phyloP scores from a whole-genome alignment of 2,888 invertebrate species.

The Epinotia brunnichana region DNA sequence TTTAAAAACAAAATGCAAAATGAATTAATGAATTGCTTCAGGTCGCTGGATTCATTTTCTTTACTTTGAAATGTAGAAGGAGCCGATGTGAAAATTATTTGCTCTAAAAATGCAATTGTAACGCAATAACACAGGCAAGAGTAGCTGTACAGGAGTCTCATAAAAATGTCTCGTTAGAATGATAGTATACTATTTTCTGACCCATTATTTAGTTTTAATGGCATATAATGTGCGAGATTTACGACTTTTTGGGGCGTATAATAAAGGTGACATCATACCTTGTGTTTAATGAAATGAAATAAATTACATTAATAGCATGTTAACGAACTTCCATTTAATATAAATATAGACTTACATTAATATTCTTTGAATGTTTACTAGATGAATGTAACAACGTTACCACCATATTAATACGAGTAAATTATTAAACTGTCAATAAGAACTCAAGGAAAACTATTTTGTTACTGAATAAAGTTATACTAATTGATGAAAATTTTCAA shows the following conservation, averaged over 20 bases:
- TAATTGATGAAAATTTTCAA: no score
- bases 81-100: no score
- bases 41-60: no score
- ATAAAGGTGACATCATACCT: slow-evolving; percentile 33
- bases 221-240: slow-evolving; percentile 29
- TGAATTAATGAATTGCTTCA: no score
- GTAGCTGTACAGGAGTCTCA: neutral
- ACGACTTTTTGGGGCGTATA: slow-evolving; percentile 19
- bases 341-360: neutral
- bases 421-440: no score
- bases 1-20: no score
- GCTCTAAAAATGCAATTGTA: neutral
- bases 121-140: neutral
- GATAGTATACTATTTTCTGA: slow-evolving; percentile 17
- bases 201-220: slow-evolving; percentile 33
- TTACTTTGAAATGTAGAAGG: no score
- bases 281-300: slow-evolving; percentile 15
- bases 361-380: neutral
- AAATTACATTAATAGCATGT: slow-evolving; percentile 11
- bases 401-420: no score
- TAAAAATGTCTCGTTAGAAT: neutral
- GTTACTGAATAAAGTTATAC: no score
- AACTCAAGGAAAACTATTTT: no score
- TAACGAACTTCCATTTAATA: neutral
- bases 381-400: neutral